Evolutionary conservation across 2,113 vertebrate species (phyloP), one percentile per base, ranked within the genome.

Genomic region (Brevimyrus niger): DNA sequence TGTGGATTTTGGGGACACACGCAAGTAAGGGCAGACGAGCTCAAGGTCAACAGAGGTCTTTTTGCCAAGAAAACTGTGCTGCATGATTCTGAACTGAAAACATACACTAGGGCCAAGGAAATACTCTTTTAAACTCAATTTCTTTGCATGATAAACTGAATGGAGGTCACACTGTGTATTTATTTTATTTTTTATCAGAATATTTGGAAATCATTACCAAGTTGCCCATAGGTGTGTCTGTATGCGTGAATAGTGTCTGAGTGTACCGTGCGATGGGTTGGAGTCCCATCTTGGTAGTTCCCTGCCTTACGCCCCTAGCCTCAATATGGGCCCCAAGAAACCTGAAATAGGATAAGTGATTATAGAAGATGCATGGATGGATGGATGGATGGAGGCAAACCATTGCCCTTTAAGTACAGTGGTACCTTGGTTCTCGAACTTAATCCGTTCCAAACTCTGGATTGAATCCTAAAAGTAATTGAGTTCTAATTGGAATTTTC

Each of bases 1-100:
- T 19, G 99, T 99, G 92, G 98, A 98, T 91, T 99, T 99, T 91
- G 98, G 98, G 95, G 98, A 99, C 94, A 97, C 97, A 7, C 97
- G 98, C 94, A 99, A 99, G 98, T 99, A 98, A 97, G 98, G 90
- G 73, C 84, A 83, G 7, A 11, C 11, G 5, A n/a, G n/a, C 31
- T 80, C 8, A 50, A 42, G 38, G 47, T 44, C 55, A 46, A 4
- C 6, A 69, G 7, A 58, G 35, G 38, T 38, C 1, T 42, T 10
- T 61, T 46, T 61, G 35, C 6, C 13, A 87, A 58, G 42, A n/a
- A 61, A 44, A 48, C 21, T 48, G 15, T 23, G 50, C 15, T 46
- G 42, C 10, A 73, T 88, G 87, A 21, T 73, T 23, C 6, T 46
- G 44, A 58, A 51, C 13, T 55, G 13, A 17, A 84, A 84, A 46